Evolutionary conservation across 2,113 vertebrate species (phyloP), one percentile per base, ranked within the genome.

Genomic region (Eubucco bourcierii): DNA sequence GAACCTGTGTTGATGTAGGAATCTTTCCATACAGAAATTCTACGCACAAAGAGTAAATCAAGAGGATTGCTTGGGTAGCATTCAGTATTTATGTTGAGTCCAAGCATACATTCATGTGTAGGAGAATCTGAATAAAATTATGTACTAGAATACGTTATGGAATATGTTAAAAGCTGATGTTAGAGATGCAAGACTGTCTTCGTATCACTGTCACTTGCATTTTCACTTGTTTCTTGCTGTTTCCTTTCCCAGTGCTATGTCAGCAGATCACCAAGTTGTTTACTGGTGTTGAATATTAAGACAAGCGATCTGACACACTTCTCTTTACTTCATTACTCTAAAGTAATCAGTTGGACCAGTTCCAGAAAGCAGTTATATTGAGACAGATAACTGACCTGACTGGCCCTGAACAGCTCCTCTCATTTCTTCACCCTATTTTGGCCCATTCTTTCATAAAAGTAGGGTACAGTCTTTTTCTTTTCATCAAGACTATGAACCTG

Each of bases 241-340:
- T 94, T 90, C 27, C 59, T 75, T 89, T 33, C 39, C 15, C 75
- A 44, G 59, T 84, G 78, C 47, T 90, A 88, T 92, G 84, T 93
- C 84, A 94, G 87, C 84, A 81, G 59, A 71, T 78, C 89, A 72
- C 61, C 59, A 84, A 68, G 80, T 88, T 93, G 70, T 78, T 92
- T 92, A 65, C 70, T 78, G 71, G 60, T 84, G 66, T 53, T 63
- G 47, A 65, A 52, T 67, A 77, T 67, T 87, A 92, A 72, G 89
- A 87, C 53, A 78, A 94, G 87, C 59, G 84, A 29, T 88, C 70
- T 78, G n/a, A 44, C 92, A 64, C 65, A 88, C 37, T 91, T 84
- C 41, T 52, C 55, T 90, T 87, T 91, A 93, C 88, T 90, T 84
- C 44, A 53, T 94, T 80, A 81, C 44, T 61, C 53, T 65, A 53